Conservation (phyloP, 2,797 vertebrate genomes). For the Siniperca undulata region DNA sequence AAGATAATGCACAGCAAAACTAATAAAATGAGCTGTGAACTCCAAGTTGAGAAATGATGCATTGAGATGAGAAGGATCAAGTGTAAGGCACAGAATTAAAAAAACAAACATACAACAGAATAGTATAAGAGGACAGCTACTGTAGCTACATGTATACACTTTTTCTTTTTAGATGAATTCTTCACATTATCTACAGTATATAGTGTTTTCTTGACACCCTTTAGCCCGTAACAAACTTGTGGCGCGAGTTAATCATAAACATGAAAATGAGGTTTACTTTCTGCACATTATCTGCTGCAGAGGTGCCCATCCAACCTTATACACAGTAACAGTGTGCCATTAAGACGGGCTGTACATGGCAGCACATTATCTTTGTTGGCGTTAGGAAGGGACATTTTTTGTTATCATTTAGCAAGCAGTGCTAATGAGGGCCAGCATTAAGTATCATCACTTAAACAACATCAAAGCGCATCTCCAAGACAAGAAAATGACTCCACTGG, state of each 20-base stretch:
- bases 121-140: constrained; percentile 71
- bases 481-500: constrained; percentile 73
- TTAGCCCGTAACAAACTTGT: constrained; percentile 52
- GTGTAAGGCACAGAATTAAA: constrained; percentile 64
- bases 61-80: constrained; percentile 52
- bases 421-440: constrained; percentile 79
- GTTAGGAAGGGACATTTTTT: constrained; percentile 56
- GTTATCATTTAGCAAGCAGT: constrained; percentile 67
- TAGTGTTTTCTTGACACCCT: constrained; percentile 75
- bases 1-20: constrained; percentile 80
- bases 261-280: constrained; percentile 82
- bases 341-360: constrained; percentile 61
- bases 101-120: constrained; percentile 39
- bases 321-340: constrained; percentile 57
- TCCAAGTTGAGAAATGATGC: constrained; percentile 31
- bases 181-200: constrained; percentile 89
- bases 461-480: constrained; percentile 77
- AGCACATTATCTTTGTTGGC: constrained; percentile 73
- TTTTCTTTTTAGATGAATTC: constrained; percentile 73
- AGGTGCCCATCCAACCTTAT: constrained; percentile 79
- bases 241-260: constrained; percentile 74
- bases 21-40: constrained; percentile 63
- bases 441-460: constrained; percentile 76
- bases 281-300: constrained; percentile 79
- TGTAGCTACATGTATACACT: constrained; percentile 62